phyloP scores from a whole-genome alignment of 2,888 invertebrate genomes.

The Archips crataeganus region DNA sequence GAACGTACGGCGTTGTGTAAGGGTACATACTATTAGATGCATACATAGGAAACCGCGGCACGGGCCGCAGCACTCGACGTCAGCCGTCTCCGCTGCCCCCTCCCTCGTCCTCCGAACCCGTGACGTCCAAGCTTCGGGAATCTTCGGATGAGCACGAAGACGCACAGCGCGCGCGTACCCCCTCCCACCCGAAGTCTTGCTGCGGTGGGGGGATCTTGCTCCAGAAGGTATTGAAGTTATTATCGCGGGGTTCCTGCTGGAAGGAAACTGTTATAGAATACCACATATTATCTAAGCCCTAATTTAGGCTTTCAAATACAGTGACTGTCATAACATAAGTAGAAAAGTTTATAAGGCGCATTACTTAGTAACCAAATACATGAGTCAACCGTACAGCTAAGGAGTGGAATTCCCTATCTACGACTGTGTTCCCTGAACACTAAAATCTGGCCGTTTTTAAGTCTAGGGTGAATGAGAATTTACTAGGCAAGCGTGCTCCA shows the following conservation, averaged over 20 bases:
- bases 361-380: too few species aligned
- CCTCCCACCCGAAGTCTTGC: conserved; percentile 72
- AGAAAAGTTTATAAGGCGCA: too few species aligned
- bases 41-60: conserved; percentile 80
- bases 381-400: too few species aligned
- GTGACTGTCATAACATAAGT: too few species aligned
- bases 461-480: too few species aligned
- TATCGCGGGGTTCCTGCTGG: conserved; percentile 72
- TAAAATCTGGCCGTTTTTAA: too few species aligned
- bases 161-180: conserved; percentile 63
- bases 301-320: too few species aligned
- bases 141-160: conserved; percentile 81
- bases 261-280: background rate
- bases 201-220: conserved; percentile 74
- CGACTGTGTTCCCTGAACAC: too few species aligned
- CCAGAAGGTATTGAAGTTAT: conserved; percentile 81
- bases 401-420: too few species aligned
- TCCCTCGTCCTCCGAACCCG: conserved; percentile 83
- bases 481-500: too few species aligned
- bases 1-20: conserved; percentile 65
- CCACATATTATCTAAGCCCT: too few species aligned
- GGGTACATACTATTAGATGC: conserved; percentile 62
- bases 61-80: conserved; percentile 82
- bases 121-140: conserved; percentile 80
- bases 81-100: conserved; percentile 71